Evolutionary conservation across 2,888 invertebrate species (phyloP).

Genomic region (Hirtodrosophila cameraria): DNA sequence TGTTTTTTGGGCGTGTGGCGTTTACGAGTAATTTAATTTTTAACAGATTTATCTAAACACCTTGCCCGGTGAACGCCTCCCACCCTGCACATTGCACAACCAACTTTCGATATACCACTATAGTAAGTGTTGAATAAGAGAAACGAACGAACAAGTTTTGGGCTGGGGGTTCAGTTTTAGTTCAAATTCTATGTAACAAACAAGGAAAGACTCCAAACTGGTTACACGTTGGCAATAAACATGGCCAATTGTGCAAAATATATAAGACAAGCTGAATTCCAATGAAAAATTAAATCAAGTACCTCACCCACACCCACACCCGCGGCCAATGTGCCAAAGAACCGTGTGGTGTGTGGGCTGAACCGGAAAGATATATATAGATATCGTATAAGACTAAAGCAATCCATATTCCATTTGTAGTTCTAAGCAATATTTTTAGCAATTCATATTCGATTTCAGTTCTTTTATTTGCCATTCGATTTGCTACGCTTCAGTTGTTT

Average conservation of each 20-base stretch:
- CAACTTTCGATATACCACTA: constrained; percentile 47
- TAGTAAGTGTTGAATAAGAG: constrained; percentile 40
- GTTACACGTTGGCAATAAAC: constrained; percentile 51
- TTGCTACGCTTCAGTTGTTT: constrained; percentile 48
- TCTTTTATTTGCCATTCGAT: constrained; percentile 22
- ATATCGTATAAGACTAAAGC: constrained; percentile 9
- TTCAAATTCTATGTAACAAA: constrained; percentile 70
- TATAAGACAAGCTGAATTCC: constrained; percentile 53
- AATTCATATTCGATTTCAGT: background rate
- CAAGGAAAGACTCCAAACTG: constrained; percentile 73
- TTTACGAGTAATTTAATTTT: constrained; percentile 53
- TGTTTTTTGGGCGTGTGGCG: constrained; percentile 34
- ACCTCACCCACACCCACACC: constrained; percentile 18
- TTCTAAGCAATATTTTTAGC: background rate
- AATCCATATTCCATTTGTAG: background rate
- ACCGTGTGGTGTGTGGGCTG: constrained; percentile 26
- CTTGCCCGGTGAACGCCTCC: constrained; percentile 65
- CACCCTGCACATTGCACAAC: constrained; percentile 69
- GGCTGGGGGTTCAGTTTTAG: constrained; percentile 25
- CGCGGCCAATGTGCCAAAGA: constrained; percentile 22
- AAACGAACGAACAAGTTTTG: constrained; percentile 58
- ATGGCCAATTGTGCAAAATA: constrained; percentile 67
- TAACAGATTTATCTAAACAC: constrained; percentile 66
- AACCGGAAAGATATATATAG: constrained; percentile 59
- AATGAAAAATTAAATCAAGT: constrained; percentile 64